These are phyloP conservation scores for Pseudomyrmex cubaensis DNA, from an alignment of 1,140 invertebrate genomes.

Conservation along the genomic window DNA sequence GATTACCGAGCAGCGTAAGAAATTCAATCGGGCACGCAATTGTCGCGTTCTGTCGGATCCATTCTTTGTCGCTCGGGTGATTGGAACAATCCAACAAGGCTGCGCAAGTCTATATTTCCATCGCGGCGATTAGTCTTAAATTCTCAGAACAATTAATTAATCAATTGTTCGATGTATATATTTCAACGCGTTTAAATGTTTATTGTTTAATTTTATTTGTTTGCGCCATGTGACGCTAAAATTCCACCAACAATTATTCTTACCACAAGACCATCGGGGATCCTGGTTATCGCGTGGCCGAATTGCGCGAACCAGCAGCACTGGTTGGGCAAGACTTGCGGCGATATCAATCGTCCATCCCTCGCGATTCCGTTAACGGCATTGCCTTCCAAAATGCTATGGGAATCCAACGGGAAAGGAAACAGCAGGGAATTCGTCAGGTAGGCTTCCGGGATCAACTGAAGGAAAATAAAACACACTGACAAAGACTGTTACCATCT, in stretches of 20 bases:
- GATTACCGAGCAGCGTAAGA: conserved; percentile 26
- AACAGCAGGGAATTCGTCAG: conserved; percentile 75
- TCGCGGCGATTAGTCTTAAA: not conserved
- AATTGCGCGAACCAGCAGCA: conserved; percentile 70
- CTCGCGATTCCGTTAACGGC: conserved; percentile 57
- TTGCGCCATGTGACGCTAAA: not conserved
- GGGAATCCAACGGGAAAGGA: conserved; percentile 69
- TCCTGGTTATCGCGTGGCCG: conserved; percentile 33
- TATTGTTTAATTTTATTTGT: not conserved
- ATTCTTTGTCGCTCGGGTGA: conserved; percentile 60
- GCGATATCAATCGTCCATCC: conserved; percentile 65
- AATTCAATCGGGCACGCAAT: conserved; percentile 25
- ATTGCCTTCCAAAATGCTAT: conserved; percentile 29
- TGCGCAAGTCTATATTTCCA: conserved; percentile 55
- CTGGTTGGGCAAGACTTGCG: conserved; percentile 68
- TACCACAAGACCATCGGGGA: conserved; percentile 61
- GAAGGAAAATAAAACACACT: conserved; percentile 57
- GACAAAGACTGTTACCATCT: conserved; percentile 20
- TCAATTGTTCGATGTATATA: no score
- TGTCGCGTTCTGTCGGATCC: conserved; percentile 47
- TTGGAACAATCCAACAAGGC: conserved; percentile 65
- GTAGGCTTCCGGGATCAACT: conserved; percentile 77
- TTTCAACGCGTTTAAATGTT: not conserved
- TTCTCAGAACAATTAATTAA: not conserved
- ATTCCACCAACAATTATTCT: not conserved